Conservation (phyloP, 2,888 invertebrate species). For the Ectemnius continuus region DNA sequence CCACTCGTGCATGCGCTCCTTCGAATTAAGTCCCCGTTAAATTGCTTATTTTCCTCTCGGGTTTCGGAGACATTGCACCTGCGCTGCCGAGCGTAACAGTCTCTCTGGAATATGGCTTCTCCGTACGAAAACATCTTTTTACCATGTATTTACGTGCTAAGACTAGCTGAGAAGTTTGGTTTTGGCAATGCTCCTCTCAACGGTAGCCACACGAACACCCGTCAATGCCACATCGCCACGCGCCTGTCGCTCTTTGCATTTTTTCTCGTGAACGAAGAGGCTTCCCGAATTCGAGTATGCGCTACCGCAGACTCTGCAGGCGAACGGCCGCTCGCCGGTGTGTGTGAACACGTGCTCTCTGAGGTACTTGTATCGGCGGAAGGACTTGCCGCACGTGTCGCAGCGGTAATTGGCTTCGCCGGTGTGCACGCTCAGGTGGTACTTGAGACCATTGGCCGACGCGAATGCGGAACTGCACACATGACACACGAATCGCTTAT, state of each 20-base stretch:
- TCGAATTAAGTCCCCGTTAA: no score
- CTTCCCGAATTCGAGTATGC: conserved; percentile 62
- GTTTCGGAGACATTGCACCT: no score
- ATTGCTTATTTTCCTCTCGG: no score
- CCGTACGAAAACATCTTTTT: no score
- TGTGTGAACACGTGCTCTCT: conserved; percentile 63
- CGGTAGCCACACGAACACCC: no score
- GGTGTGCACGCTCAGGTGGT: conserved; percentile 58
- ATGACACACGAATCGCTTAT: conserved; percentile 60
- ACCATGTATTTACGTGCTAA: no score
- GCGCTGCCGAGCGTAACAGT: no score
- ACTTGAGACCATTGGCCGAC: conserved; percentile 61
- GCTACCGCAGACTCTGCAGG: conserved; percentile 56
- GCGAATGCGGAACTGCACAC: conserved; percentile 60
- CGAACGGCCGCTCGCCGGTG: conserved; percentile 62
- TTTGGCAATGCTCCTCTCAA: no score
- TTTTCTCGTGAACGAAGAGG: conserved; percentile 59
- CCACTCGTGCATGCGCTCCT: no score
- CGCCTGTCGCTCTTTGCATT: conserved; percentile 36
- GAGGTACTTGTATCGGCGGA: conserved; percentile 57
- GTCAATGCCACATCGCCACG: background rate
- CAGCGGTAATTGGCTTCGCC: conserved; percentile 62
- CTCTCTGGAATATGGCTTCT: no score
- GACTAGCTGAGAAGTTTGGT: no score
- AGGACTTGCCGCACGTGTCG: conserved; percentile 60